Conservation (phyloP, 2,888 invertebrate species). For the Drosophila cognata region DNA sequence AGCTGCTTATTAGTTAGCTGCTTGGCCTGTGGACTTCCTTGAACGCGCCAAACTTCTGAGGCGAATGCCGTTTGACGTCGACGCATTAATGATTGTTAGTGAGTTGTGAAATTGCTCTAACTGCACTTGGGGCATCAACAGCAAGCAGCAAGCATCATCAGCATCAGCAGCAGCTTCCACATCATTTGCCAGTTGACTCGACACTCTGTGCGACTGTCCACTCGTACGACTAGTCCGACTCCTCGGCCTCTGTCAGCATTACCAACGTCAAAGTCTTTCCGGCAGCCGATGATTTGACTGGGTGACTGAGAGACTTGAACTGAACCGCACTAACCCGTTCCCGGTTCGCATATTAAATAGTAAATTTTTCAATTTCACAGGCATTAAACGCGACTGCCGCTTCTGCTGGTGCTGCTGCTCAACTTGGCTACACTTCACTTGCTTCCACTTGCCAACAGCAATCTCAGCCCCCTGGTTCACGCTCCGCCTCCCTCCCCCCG, state of each 20-base stretch:
- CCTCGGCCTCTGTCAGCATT: slow-evolving; percentile 53
- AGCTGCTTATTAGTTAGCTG: slow-evolving; percentile 72
- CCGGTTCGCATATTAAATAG: slow-evolving; percentile 79
- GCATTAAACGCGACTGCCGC: slow-evolving; percentile 78
- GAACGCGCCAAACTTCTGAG: slow-evolving; percentile 67
- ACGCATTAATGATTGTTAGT: slow-evolving; percentile 81
- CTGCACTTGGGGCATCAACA: slow-evolving; percentile 71
- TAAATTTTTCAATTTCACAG: slow-evolving; percentile 81
- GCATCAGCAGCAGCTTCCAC: slow-evolving; percentile 63
- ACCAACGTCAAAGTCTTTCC: slow-evolving; percentile 73
- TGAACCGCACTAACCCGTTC: slow-evolving; percentile 45
- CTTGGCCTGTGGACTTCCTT: slow-evolving; percentile 70
- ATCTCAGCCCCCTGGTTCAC: slow-evolving; percentile 2
- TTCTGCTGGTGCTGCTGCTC: slow-evolving; percentile 35
- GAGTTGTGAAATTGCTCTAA: slow-evolving; percentile 81
- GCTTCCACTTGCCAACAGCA: slow-evolving; percentile 33
- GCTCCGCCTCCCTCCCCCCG: neutral
- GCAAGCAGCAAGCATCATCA: slow-evolving; percentile 39
- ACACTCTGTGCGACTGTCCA: slow-evolving; percentile 34
- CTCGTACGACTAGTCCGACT: slow-evolving; percentile 9
- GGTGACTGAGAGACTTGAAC: slow-evolving; percentile 24
- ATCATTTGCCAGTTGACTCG: slow-evolving; percentile 68
- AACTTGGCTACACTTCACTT: slow-evolving; percentile 55
- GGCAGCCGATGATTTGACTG: slow-evolving; percentile 60
- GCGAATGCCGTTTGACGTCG: slow-evolving; percentile 69